Evolutionary conservation across 2,113 vertebrate species (phyloP).

Genomic region (Periophthalmus modestus): DNA sequence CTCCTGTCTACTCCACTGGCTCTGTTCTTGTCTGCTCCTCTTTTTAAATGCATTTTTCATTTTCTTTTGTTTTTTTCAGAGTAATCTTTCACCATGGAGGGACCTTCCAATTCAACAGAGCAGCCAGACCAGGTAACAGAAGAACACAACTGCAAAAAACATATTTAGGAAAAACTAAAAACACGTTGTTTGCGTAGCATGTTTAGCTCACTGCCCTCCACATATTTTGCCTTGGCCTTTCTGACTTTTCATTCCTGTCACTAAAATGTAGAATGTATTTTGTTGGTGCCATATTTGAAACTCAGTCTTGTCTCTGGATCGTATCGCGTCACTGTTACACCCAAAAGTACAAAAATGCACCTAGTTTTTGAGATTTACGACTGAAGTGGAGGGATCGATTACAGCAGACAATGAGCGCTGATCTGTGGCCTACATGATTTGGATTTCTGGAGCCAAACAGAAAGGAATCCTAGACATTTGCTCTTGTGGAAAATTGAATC

Average conservation of each 20-base stretch:
- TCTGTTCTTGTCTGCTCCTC: too few species aligned
- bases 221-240: not conserved
- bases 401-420: conserved; percentile 14
- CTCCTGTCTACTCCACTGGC: too few species aligned
- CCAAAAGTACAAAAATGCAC: conserved; percentile 14
- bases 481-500: not conserved
- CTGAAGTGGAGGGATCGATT: conserved; percentile 12
- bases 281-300: conserved; percentile 13
- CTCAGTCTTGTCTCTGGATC: not conserved
- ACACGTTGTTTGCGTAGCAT: not conserved
- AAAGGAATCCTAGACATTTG: conserved; percentile 15
- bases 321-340: conserved; percentile 21
- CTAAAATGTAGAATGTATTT: conserved; percentile 16
- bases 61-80: conserved; percentile 50
- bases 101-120: conserved; percentile 38
- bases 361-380: conserved; percentile 9
- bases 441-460: not conserved
- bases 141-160: not conserved
- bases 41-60: conserved; percentile 11
- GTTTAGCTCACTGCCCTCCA: not conserved
- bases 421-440: conserved; percentile 1
- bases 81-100: conserved; percentile 40
- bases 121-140: conserved; percentile 50
- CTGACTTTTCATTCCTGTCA: not conserved
- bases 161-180: not conserved